These are phyloP conservation scores for Cyanocitta stelleri DNA, from an alignment of 2,113 vertebrate genomes.

Conservation along the genomic window DNA sequence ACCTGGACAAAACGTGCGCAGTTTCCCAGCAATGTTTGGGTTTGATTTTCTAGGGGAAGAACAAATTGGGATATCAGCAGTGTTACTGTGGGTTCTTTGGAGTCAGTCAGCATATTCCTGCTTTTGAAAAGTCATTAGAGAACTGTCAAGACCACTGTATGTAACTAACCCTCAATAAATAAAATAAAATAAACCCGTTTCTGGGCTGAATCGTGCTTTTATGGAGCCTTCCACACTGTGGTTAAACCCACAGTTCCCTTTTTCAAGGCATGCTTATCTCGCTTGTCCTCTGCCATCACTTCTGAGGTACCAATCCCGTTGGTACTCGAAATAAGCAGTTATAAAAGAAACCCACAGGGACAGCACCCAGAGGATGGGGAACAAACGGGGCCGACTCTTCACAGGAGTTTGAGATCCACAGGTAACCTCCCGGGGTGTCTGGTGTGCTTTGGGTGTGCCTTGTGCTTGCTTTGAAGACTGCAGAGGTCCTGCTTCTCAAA, in stretches of 20 bases:
- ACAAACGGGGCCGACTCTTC: background rate
- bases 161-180: background rate
- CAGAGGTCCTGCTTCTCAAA: background rate
- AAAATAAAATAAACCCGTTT: background rate
- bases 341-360: background rate
- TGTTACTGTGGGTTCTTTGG: background rate
- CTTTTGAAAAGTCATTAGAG: background rate
- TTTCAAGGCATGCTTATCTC: background rate
- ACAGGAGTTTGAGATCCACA: background rate
- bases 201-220: background rate
- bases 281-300: background rate
- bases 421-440: background rate
- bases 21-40: background rate
- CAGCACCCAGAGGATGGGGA: background rate
- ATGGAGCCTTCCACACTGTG: background rate
- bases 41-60: background rate
- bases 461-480: background rate
- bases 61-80: background rate
- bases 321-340: background rate
- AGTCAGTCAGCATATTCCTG: background rate
- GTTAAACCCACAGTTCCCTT: conserved; percentile 24
- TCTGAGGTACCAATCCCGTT: background rate
- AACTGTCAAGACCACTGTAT: background rate
- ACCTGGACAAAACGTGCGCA: background rate
- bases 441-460: background rate